Evolutionary conservation across 2,113 vertebrate species (phyloP).

Genomic region (Phylloscopus trochiloides): DNA sequence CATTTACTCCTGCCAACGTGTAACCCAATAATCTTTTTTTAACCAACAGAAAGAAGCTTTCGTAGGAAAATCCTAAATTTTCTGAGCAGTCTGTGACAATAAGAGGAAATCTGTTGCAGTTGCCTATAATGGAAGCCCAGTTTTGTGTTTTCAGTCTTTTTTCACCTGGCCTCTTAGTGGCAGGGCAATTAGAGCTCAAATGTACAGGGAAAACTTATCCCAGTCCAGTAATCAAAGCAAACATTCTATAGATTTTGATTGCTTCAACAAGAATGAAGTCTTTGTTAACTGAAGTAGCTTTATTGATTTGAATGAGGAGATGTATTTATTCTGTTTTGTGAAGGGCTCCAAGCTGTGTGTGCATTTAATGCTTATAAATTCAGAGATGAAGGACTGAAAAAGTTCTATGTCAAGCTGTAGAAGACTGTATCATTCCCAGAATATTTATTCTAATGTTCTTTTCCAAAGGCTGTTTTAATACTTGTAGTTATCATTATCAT

Average conservation of each 20-base stretch:
- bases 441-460: conserved; percentile 20
- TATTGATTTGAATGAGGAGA: background rate
- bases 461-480: conserved; percentile 19
- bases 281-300: conserved; percentile 37
- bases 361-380: conserved; percentile 14
- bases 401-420: background rate
- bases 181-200: conserved; percentile 37
- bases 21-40: background rate
- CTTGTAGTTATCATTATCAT: conserved; percentile 1
- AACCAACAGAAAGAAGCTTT: background rate
- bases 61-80: background rate
- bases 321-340: conserved; percentile 18
- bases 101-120: background rate
- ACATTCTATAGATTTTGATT: conserved; percentile 30
- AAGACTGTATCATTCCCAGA: background rate
- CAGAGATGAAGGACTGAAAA: background rate
- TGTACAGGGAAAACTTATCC: conserved; percentile 24
- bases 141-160: conserved; percentile 13
- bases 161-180: conserved; percentile 14
- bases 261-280: conserved; percentile 19
- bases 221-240: conserved; percentile 41
- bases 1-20: background rate
- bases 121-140: background rate
- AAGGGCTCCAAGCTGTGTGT: background rate
- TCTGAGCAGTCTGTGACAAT: background rate